A percentile compares a stretch with the other conserved stretches of the same genome.
These are phyloP conservation scores for Drosophila azteca DNA, from an alignment of 1,140 invertebrate species.

Conservation along the genomic window DNA sequence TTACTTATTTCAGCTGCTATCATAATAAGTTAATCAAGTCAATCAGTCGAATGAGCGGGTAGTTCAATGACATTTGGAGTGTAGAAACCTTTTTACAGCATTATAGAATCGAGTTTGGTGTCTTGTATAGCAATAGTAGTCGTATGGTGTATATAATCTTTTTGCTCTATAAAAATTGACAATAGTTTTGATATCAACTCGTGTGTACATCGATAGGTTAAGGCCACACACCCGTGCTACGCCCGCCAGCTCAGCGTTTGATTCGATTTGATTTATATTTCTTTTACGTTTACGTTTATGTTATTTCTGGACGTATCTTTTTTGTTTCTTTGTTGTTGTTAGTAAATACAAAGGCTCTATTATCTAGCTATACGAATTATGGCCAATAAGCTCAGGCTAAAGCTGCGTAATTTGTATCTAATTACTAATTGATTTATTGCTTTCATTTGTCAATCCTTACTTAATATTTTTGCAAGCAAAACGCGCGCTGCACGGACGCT, in stretches of 20 bases:
- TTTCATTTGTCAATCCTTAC: slow-evolving; percentile 19
- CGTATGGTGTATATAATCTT: slow-evolving; percentile 23
- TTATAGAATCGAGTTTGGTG: slow-evolving; percentile 15
- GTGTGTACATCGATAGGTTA: slow-evolving; percentile 41
- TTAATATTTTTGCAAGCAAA: background rate
- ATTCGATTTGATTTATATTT: slow-evolving; percentile 25
- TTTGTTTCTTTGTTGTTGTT: slow-evolving; percentile 8
- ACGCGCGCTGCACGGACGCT: slow-evolving; percentile 5
- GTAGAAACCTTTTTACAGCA: slow-evolving; percentile 28
- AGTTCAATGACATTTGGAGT: too few species aligned
- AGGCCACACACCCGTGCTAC: slow-evolving; percentile 28
- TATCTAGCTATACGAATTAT: slow-evolving; percentile 25
- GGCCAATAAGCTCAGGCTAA: slow-evolving; percentile 51
- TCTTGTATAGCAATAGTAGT: slow-evolving; percentile 21
- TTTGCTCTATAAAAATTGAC: slow-evolving; percentile 61
- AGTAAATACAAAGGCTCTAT: slow-evolving; percentile 27
- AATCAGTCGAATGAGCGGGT: too few species aligned
- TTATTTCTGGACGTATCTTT: slow-evolving; percentile 56
- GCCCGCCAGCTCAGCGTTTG: slow-evolving; percentile 38
- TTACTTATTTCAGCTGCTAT: too few species aligned
- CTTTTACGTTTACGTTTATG: background rate
- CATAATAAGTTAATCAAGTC: too few species aligned
- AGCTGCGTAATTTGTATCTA: slow-evolving; percentile 25
- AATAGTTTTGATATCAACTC: slow-evolving; percentile 72
- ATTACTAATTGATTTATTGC: slow-evolving; percentile 41